These are phyloP conservation scores for Hyposmocoma kahamanoa DNA, from an alignment of 1,140 invertebrate genomes.

Conservation along the genomic window DNA sequence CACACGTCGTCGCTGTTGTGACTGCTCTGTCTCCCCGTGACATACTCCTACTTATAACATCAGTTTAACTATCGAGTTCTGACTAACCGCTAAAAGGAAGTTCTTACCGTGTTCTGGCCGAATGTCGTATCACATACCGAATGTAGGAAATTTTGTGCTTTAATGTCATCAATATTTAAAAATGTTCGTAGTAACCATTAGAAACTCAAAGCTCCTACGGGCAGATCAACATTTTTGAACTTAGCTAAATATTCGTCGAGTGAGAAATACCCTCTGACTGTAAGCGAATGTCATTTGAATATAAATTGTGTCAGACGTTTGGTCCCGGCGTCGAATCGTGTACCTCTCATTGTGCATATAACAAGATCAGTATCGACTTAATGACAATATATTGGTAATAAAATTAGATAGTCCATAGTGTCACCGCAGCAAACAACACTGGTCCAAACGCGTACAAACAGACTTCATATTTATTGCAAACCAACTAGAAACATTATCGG, in stretches of 20 bases:
- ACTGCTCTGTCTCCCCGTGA: slow-evolving; percentile 11
- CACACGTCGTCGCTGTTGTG: slow-evolving; percentile 11
- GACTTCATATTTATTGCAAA: slow-evolving; percentile 65
- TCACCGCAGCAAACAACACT: slow-evolving; percentile 56
- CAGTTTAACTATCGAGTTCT: too few relatives aligned
- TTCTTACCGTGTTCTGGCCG: background rate
- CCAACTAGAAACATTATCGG: slow-evolving; percentile 68
- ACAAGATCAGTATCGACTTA: slow-evolving; percentile 73
- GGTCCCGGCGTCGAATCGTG: slow-evolving; percentile 40
- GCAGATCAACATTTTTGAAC: too few relatives aligned
- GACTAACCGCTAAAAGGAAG: too few relatives aligned
- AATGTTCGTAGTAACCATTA: too few relatives aligned
- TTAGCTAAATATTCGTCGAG: slow-evolving; percentile 64
- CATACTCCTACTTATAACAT: slow-evolving; percentile 12
- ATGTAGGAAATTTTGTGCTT: too few relatives aligned
- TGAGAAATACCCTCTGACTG: slow-evolving; percentile 61
- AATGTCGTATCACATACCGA: too few relatives aligned
- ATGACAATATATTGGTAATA: slow-evolving; percentile 74
- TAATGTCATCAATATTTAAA: too few relatives aligned
- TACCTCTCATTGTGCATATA: slow-evolving; percentile 69
- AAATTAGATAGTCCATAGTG: slow-evolving; percentile 70
- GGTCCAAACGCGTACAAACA: slow-evolving; percentile 28
- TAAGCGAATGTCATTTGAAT: slow-evolving; percentile 70
- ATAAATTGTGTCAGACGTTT: slow-evolving; percentile 58
- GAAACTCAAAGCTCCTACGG: too few relatives aligned